Base-by-base conservation (phyloP, 2,797 vertebrate genomes). In the Syngnathus rostellatus region DNA sequence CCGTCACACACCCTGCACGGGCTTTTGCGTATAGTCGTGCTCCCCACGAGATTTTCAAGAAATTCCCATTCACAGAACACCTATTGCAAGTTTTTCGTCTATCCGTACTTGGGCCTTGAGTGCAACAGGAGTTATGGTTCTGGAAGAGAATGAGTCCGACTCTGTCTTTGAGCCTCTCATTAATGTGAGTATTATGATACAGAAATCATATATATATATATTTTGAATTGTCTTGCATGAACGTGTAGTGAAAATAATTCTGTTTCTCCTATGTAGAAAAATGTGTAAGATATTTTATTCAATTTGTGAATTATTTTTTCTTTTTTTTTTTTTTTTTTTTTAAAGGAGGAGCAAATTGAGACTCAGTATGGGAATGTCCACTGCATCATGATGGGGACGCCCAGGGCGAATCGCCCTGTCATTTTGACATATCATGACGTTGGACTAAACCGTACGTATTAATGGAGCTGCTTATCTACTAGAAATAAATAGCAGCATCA, bases 341-440 rank as follows among this genome's bases (percentile, higher is more conserved):
- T 31, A 31, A 31, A 99, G 96, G 95, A 98, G 77, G 93, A 95
- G 63, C 88, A 94, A 55, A 88, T 99, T 5, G 96, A 99, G 77
- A 98, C 94, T 0, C 81, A 88, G 11, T 94, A 92, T 17, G 96
- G 97, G 55, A 90, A 87, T 0, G 76, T 98, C 70, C 94, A 93
- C 31, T 94, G 97, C 86, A 91, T 92, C 1, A 88, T 96, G 85
- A 90, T 86, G 14, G 95, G 96, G 31, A 90, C 89, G 0, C 89
- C 86, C 0, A 90, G 82, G 72, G 87, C 88, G 23, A 95, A 92
- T 75, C 89, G 92, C 1, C 96, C 96, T 0, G 90, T 92, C 71
- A 94, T 99, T 82, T 89, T 99, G 68, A 98, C 97, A 0, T 95
- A 93, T 86, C 96, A 96, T 0, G 96, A 99, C 78, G 90, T 98